Base-by-base conservation (phyloP, 1,140 invertebrate genomes). In the Nymphalis io region DNA sequence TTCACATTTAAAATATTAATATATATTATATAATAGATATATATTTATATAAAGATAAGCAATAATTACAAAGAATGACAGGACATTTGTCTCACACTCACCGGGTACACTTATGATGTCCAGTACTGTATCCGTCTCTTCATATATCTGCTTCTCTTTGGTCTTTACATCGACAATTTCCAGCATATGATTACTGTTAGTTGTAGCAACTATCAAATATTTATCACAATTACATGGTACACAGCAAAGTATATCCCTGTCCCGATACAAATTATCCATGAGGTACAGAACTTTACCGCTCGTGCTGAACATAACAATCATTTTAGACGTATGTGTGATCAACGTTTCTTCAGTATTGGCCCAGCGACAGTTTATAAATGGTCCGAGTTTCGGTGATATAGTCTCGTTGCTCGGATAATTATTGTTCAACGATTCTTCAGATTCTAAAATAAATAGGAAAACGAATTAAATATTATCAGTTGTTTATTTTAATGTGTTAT, bases 281-380 rank as follows among this genome's bases (percentile, higher is more conserved):
- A 80, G 65, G 4, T 74, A 70, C 1, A 77, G 16, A 4, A 82
- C 71, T 57, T 81, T 76, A 0, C 84, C 86, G 6, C 68, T 79
- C 3, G 72, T 78, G 11, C 72, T 68, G 72, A 85, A 88, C 23
- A 90, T 18, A 0, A 83, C 73, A 33, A 90, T 82, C 48, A 81
- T 84, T 62, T 85, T 83, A 0, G 74, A 60, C 0, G 88, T 90
- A 40, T 91, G 87, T 0, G 86, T 74, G 13, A 90, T 79, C 0
- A 91, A 62, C 4, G 73, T 79, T 23, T 88, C 82, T n/a, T 88
- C 81, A 23, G 82, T 80, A 70, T 84, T 84, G 0, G 83, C 71
- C 89, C 89, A 91, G n/a, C 83, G 74, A 39, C 85, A 89, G 72
- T 84, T 85, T 23, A 87, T 42, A 53, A 81, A 83, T 0, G 79